Percentiles rank a stretch among this genome's conserved stretches.
These are phyloP conservation scores for Neofelis nebulosa DNA, from an alignment of 2,113 vertebrate species.

Conservation along the genomic window DNA sequence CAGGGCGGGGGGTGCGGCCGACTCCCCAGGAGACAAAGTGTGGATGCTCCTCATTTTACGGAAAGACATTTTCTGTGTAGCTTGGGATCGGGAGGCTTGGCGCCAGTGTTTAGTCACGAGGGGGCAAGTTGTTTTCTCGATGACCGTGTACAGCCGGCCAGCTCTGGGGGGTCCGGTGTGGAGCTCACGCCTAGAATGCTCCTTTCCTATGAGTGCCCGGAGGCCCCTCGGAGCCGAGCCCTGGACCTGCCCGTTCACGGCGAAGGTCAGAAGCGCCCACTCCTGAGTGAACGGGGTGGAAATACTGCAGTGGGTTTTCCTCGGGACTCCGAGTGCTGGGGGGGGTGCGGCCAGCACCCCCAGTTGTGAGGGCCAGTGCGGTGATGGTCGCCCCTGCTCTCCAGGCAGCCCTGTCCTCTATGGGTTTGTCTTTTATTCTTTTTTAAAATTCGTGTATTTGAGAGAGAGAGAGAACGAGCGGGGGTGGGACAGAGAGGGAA, in stretches of 20 bases:
- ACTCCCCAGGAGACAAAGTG: not conserved
- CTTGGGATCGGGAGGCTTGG: not conserved
- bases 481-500: too few species aligned
- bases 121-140: not conserved
- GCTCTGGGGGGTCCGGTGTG: not conserved
- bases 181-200: not conserved
- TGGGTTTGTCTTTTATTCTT: slow-evolving; percentile 84
- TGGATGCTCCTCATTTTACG: fast-evolving
- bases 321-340: fast-evolving
- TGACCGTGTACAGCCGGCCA: not conserved
- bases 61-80: not conserved
- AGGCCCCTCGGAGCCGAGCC: not conserved
- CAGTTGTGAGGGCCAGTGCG: not conserved
- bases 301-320: not conserved
- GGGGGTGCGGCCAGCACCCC: fast-evolving
- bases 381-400: not conserved
- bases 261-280: fast-evolving
- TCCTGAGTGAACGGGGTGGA: not conserved
- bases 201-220: fast-evolving
- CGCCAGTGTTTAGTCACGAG: not conserved
- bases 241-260: fast-evolving
- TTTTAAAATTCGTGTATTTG: too few species aligned
- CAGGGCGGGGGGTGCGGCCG: fast-evolving
- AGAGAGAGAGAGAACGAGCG: too few species aligned
- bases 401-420: slow-evolving; percentile 86